phyloP scores from a whole-genome alignment of 92 coral and sea anemone genomes.

The Anthopleura xanthogrammica region DNA sequence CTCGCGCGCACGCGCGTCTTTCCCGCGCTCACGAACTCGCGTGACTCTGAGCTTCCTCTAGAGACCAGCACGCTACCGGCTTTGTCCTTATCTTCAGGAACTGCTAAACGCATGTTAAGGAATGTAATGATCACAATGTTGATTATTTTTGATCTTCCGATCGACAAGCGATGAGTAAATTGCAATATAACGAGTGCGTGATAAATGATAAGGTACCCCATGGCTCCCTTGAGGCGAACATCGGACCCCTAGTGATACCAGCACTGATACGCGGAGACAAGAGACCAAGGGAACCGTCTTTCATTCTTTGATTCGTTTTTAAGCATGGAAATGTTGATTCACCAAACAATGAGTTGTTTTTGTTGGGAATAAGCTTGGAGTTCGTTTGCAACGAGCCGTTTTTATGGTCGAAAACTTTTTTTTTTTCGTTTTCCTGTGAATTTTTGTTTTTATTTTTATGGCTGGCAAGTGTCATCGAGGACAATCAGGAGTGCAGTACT shows the following conservation, averaged over 20 bases:
- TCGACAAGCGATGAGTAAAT: not conserved
- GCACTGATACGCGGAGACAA: not conserved
- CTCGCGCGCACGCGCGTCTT: not conserved
- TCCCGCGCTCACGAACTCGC: not conserved
- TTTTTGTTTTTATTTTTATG: not conserved
- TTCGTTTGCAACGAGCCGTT: not conserved
- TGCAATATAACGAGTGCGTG: not conserved
- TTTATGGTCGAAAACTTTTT: not conserved
- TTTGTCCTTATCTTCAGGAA: not conserved
- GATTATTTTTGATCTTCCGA: not conserved
- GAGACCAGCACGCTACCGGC: not conserved
- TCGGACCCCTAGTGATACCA: not conserved
- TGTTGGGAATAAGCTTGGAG: not conserved
- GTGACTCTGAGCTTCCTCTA: not conserved
- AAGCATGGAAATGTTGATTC: not conserved
- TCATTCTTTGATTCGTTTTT: no score
- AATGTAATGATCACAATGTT: not conserved
- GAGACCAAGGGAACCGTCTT: no score
- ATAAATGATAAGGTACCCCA: not conserved
- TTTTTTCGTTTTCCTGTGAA: not conserved
- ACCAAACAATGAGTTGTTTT: no score
- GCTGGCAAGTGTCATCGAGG: no score
- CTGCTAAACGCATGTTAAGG: not conserved
- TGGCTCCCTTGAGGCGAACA: slow-evolving; percentile 8
- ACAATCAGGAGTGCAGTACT: no score